A percentile compares a stretch with the other conserved stretches of the same genome.
These are phyloP conservation scores for Adelognathus sp. DNA, from an alignment of 2,888 invertebrate genomes.

Conservation along the genomic window DNA sequence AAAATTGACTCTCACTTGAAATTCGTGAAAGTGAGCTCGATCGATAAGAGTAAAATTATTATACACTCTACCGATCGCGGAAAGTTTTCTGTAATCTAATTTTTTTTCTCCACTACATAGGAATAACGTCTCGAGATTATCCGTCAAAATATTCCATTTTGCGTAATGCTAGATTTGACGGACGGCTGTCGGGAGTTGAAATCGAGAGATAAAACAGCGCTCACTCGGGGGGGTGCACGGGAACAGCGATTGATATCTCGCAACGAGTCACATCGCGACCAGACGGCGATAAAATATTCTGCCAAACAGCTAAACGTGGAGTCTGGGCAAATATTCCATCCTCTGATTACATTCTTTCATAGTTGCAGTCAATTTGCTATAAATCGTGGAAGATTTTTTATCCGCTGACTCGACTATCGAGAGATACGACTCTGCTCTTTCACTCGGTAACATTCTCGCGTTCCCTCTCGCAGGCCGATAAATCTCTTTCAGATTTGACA, in stretches of 20 bases:
- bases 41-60: no score
- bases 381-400: neutral
- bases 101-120: neutral
- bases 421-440: neutral
- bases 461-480: neutral
- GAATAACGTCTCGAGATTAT: neutral
- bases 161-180: constrained; percentile 3
- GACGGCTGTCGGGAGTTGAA: neutral
- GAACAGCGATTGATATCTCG: constrained; percentile 22
- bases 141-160: constrained; percentile 6
- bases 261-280: neutral
- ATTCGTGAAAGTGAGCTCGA: no score
- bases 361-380: neutral
- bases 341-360: neutral
- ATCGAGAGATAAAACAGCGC: neutral
- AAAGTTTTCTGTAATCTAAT: neutral
- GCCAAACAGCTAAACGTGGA: neutral
- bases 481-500: constrained; percentile 28
- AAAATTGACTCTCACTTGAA: no score
- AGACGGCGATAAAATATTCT: neutral
- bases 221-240: constrained; percentile 8
- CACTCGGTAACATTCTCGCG: neutral
- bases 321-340: neutral
- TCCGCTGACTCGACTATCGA: neutral
- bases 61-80: no score